phyloP scores from a whole-genome alignment of 2,888 invertebrate genomes.

The Isotomurus palustris region DNA sequence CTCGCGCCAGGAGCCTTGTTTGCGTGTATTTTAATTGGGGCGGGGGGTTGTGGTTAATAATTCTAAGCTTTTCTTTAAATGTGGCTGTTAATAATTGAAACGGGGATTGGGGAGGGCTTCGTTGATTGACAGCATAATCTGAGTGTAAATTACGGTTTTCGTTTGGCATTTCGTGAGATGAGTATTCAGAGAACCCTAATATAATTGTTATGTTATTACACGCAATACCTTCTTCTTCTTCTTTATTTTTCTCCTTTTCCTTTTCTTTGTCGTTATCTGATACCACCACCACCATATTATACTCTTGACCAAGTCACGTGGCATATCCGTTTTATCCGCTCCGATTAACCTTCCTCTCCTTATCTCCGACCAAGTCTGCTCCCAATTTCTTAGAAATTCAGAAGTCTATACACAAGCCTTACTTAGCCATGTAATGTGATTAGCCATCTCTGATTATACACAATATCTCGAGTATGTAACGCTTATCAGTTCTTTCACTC shows the following conservation, averaged over 20 bases:
- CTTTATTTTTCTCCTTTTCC: background rate
- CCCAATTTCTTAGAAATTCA: background rate
- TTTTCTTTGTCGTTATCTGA: conserved; percentile 21
- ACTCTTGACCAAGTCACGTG: conserved; percentile 46
- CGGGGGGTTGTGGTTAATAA: conserved; percentile 41
- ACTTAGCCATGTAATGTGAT: background rate
- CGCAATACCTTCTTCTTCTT: conserved; percentile 28
- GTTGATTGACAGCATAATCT: conserved; percentile 47
- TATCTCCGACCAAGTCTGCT: background rate
- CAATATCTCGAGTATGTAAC: background rate
- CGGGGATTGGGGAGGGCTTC: conserved; percentile 30
- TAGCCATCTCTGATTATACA: too few relatives aligned
- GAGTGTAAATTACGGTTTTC: conserved; percentile 47
- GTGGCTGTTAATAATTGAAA: conserved; percentile 24
- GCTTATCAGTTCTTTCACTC: too few relatives aligned
- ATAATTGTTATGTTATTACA: conserved; percentile 43
- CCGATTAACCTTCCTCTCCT: too few relatives aligned
- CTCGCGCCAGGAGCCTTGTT: conserved; percentile 45
- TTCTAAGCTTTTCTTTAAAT: conserved; percentile 19
- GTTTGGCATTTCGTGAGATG: conserved; percentile 44
- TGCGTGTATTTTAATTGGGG: conserved; percentile 46
- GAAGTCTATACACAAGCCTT: too few relatives aligned
- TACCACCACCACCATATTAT: conserved; percentile 39
- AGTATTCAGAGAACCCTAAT: conserved; percentile 39
- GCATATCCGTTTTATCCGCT: conserved; percentile 40